phyloP scores from a whole-genome alignment of 2,113 vertebrate species.

The Brachypodius melanocephalos region DNA sequence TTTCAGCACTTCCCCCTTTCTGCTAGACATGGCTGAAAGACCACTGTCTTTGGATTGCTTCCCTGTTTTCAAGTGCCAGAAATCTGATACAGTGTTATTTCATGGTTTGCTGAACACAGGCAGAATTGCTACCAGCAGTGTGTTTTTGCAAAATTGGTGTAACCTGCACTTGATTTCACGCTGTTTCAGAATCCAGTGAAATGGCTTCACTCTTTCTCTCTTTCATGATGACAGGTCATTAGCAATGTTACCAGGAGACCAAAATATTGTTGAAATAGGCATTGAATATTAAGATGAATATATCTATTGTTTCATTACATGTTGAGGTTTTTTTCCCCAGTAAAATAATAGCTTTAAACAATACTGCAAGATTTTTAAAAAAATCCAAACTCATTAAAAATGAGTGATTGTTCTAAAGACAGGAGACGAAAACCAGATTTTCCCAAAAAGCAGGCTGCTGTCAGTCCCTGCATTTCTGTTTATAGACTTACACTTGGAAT shows the following conservation, averaged over 20 bases:
- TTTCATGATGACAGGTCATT: background rate
- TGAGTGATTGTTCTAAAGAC: background rate
- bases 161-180: background rate
- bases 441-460: background rate
- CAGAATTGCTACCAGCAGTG: background rate
- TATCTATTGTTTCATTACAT: background rate
- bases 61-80: background rate
- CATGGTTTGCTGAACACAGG: background rate
- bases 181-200: background rate
- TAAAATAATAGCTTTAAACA: background rate
- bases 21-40: background rate
- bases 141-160: background rate
- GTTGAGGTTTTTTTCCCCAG: background rate
- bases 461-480: background rate
- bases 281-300: background rate
- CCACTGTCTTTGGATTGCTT: background rate
- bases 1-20: constrained; percentile 16
- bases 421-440: background rate
- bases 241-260: background rate
- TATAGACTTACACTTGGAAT: background rate
- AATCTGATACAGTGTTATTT: constrained; percentile 12
- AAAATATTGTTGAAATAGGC: background rate
- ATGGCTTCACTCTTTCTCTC: background rate
- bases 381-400: background rate
- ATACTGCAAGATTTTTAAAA: background rate